Evolutionary conservation across 2,797 vertebrate genomes (phyloP).

Genomic region (Ctenopoma multispine): DNA sequence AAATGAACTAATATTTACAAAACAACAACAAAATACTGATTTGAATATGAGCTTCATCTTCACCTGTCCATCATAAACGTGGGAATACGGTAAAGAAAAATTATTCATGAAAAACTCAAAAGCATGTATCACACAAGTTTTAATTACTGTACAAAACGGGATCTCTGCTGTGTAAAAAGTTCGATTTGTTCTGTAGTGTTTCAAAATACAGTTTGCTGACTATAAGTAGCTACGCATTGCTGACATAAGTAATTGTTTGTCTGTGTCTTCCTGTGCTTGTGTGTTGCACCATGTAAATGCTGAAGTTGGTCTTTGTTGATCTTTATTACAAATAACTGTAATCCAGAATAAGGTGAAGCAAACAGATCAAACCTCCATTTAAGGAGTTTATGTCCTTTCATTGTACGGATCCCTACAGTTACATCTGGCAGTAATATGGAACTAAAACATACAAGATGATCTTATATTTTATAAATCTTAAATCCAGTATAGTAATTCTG

Average conservation of each 20-base stretch:
- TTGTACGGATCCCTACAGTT: constrained; percentile 5
- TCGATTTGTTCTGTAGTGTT: background rate
- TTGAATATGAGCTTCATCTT: constrained; percentile 42
- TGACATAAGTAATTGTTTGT: background rate
- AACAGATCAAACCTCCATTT: background rate
- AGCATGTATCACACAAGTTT: constrained; percentile 13
- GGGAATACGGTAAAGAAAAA: constrained; percentile 33
- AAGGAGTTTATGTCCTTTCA: background rate
- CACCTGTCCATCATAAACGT: constrained; percentile 28
- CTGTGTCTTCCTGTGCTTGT: background rate
- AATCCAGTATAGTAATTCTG: constrained; percentile 4
- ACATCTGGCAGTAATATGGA: background rate
- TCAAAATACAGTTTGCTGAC: constrained; percentile 1
- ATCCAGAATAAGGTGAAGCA: constrained; percentile 3
- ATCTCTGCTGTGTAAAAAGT: background rate
- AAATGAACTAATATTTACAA: constrained; percentile 79
- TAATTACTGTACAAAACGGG: constrained; percentile 1
- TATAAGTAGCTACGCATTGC: background rate
- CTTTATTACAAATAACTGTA: background rate
- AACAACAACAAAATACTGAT: constrained; percentile 66
- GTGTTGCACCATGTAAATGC: constrained; percentile 9
- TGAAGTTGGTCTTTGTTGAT: constrained; percentile 4
- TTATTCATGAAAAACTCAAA: constrained; percentile 35
- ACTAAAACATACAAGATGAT: background rate
- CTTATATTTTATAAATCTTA: constrained; percentile 13